Percentiles rank a stretch among this genome's conserved stretches.
These are phyloP conservation scores for Microtus ochrogaster DNA, from an alignment of 2,113 vertebrate genomes.

Conservation along the genomic window DNA sequence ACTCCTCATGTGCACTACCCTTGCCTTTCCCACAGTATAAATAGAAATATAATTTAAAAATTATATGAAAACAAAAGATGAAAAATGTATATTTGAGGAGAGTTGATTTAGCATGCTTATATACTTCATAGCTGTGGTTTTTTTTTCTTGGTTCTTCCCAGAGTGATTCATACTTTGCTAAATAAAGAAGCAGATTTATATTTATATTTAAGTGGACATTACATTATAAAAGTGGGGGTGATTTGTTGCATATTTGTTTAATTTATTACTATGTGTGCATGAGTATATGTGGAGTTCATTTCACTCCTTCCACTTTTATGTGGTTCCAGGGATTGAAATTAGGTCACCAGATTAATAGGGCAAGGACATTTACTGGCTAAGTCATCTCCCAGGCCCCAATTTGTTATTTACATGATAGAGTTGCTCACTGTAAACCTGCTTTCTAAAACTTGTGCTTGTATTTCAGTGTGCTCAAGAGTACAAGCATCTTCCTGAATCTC, in stretches of 20 bases:
- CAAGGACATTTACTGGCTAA: background rate
- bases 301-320: background rate
- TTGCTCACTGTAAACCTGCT: conserved; percentile 38
- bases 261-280: background rate
- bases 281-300: no score
- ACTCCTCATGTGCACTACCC: background rate
- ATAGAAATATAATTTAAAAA: background rate
- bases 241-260: background rate
- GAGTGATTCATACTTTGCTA: background rate
- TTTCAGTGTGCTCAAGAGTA: conserved; percentile 94
- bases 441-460: conserved; percentile 51
- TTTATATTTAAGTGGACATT: background rate
- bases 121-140: background rate
- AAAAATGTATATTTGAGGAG: background rate
- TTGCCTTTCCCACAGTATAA: background rate
- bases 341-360: background rate
- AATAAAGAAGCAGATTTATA: conserved; percentile 41
- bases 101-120: conserved; percentile 2
- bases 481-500: conserved; percentile 92
- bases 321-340: background rate
- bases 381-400: background rate
- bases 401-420: background rate
- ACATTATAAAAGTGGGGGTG: conserved; percentile 23
- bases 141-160: background rate
- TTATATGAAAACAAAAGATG: conserved; percentile 14